A percentile compares a stretch with the other conserved stretches of the same genome.
Conservation (phyloP, 2,797 vertebrate species). For the Phoeniculus purpureus region DNA sequence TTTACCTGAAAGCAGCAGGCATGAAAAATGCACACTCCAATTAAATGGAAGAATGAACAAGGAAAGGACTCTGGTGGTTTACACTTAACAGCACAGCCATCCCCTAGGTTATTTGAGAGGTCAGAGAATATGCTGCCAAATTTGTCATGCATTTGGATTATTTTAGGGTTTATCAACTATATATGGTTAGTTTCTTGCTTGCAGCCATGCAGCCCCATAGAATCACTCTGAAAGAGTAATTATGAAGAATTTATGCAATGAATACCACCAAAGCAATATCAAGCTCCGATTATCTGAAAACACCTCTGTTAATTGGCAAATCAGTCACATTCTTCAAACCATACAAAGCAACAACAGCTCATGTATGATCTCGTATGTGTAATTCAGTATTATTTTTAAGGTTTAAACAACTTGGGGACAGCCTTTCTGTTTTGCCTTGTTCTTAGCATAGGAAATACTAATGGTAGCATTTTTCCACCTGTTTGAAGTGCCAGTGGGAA, state of each 20-base stretch:
- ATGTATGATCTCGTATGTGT: not conserved
- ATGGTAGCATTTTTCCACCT: not conserved
- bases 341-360: not conserved
- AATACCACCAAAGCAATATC: not conserved
- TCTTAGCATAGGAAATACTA: not conserved
- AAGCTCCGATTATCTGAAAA: slow-evolving; percentile 46
- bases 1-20: not conserved
- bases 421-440: not conserved
- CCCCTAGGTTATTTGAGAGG: not conserved
- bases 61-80: not conserved
- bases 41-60: not conserved
- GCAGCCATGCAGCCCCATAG: not conserved
- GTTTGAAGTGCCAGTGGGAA: not conserved
- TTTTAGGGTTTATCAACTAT: not conserved
- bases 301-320: slow-evolving; percentile 50
- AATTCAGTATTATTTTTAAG: not conserved
- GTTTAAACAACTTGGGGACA: not conserved
- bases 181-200: not conserved
- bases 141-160: not conserved
- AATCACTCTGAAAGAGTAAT: not conserved
- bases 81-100: not conserved
- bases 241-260: not conserved
- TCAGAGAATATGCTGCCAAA: not conserved
- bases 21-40: not conserved
- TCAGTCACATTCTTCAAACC: slow-evolving; percentile 47